Conservation (phyloP, 2,113 vertebrate genomes). For the Phasianus colchicus region DNA sequence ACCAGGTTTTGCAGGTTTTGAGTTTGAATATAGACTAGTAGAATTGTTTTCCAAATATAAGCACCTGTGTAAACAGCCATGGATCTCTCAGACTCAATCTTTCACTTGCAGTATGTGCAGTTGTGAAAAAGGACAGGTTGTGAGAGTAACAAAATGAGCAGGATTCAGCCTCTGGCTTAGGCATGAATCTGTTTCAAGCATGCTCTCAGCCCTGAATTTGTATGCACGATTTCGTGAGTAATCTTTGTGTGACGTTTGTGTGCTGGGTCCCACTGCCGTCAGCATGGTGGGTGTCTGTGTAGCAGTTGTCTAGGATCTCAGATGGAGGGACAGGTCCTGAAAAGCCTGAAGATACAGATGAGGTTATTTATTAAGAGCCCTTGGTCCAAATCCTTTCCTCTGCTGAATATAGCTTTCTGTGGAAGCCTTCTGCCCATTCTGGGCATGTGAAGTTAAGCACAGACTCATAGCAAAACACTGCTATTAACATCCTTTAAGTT, state of each 20-base stretch:
- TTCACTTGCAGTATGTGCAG: neutral
- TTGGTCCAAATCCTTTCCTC: neutral
- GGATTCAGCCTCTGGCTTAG: neutral
- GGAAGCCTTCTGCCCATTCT: neutral
- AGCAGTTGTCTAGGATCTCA: neutral
- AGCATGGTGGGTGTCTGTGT: neutral
- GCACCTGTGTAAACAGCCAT: neutral
- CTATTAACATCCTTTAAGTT: neutral
- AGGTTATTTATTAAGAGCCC: neutral
- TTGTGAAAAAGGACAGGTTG: neutral
- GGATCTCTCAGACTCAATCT: neutral
- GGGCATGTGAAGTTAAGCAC: neutral
- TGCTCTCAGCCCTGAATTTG: neutral
- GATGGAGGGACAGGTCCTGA: neutral
- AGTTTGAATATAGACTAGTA: neutral
- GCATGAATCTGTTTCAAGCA: neutral
- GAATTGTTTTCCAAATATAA: neutral
- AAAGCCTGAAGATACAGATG: neutral
- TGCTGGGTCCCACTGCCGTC: fast-evolving
- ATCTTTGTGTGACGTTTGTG: neutral
- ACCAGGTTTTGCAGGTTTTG: neutral
- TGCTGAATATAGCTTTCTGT: neutral
- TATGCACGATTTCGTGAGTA: fast-evolving
- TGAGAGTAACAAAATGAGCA: neutral
- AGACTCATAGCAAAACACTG: fast-evolving